phyloP scores from a whole-genome alignment of 1,140 invertebrate genomes.

The Ceratitis capitata region DNA sequence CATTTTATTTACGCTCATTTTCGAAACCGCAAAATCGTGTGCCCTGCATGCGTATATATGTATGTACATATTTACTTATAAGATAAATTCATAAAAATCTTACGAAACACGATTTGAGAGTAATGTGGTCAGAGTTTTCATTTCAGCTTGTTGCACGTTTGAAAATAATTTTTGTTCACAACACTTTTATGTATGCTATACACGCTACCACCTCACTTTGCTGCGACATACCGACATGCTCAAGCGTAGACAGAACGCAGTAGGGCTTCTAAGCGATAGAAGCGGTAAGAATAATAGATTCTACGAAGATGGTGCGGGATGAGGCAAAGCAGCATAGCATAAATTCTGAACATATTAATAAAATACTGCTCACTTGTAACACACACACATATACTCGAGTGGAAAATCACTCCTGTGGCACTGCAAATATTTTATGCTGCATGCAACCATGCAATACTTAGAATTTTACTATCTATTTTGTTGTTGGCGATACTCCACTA shows the following conservation, averaged over 20 bases:
- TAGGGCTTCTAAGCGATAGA: neutral
- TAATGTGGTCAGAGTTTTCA: slow-evolving; percentile 15
- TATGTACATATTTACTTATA: neutral
- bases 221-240: neutral
- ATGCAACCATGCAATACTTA: slow-evolving; percentile 22
- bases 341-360: slow-evolving; percentile 26
- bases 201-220: too few relatives aligned
- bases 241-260: neutral
- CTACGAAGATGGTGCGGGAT: neutral
- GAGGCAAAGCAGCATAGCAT: slow-evolving; percentile 25
- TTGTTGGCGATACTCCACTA: neutral
- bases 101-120: neutral
- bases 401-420: slow-evolving; percentile 8
- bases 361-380: slow-evolving; percentile 1
- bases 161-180: neutral
- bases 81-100: neutral
- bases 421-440: slow-evolving; percentile 20
- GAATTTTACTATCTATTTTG: slow-evolving; percentile 30
- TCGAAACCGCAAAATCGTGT: too few relatives aligned
- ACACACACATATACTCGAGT: neutral
- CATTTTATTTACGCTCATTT: too few relatives aligned
- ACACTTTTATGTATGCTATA: slow-evolving; percentile 5
- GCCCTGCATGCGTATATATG: too few relatives aligned
- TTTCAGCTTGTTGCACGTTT: neutral
- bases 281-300: neutral